Base-by-base conservation (phyloP, 2,113 vertebrate genomes). In the Isurus oxyrinchus region DNA sequence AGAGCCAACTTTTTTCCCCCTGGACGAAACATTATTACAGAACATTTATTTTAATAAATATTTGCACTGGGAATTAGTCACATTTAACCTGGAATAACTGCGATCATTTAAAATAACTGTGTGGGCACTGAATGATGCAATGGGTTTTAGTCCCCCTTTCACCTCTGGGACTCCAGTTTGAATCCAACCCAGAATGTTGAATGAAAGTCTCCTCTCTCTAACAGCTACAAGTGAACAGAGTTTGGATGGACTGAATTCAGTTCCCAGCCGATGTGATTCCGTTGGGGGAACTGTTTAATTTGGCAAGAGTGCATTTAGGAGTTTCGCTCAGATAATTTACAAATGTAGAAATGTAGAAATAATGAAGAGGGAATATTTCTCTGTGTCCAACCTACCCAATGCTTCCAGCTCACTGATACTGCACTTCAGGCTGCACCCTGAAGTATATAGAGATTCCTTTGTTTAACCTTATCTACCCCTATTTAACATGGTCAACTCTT, bases 151-250 rank as follows among this genome's bases (percentile, higher is more conserved):
- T 44, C 25, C 53, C 86, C 25, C 81, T 31, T 53, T 88, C 53
- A 19, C 88, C 27, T 35, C 55, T 59, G 88, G 88, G 88, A 91
- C 10, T 57, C 55, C 5, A 13, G 88, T 59, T 91, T 91, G 88
- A 91, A 59, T 59, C 55, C 10, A 61, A 35, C 55, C 88, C 88
- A 91, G 88, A 35, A 91, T 16, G 14, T 14, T 35, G 53, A 91
- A 91, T 59, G 88, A 91, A 84, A 91, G 88, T 91, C 88, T 91
- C 88, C 88, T 59, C 88, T 91, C 88, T 91, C 49, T 88, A 31
- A 90, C 53, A 35, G 53, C 27, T 90, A 27, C 11, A 81, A 81
- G 35, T 81, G 79, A 81, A 81, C 81, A 21, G 55, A 59, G 27
- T 5, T 61, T 59, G 88, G 57, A 91, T 27, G 10, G 88, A 27